These are phyloP conservation scores for Luperina testacea DNA, from an alignment of 2,888 invertebrate genomes.

Conservation along the genomic window DNA sequence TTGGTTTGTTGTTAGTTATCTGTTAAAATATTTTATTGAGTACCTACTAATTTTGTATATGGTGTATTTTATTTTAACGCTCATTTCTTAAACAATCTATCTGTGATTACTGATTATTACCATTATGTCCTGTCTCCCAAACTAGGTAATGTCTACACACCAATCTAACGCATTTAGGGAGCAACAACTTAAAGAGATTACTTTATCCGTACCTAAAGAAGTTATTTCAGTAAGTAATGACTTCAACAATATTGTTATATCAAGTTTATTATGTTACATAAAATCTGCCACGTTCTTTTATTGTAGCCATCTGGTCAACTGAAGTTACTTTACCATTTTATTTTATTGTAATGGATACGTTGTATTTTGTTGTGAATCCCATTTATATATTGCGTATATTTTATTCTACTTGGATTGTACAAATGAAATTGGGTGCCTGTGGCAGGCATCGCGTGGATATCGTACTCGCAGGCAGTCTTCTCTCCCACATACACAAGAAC, in stretches of 20 bases:
- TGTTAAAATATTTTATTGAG: not conserved
- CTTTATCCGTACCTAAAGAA: not conserved
- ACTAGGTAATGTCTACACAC: not conserved
- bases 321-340: conserved; percentile 21
- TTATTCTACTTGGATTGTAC: conserved; percentile 7
- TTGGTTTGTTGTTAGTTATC: not conserved
- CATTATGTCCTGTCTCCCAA: not conserved
- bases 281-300: conserved; percentile 26
- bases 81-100: not conserved
- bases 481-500: not conserved
- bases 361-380: not conserved
- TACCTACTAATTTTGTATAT: not conserved
- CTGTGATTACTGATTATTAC: not conserved
- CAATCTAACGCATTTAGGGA: not conserved
- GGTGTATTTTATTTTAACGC: not conserved
- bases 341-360: conserved; percentile 10
- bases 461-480: not conserved
- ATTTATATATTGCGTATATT: conserved; percentile 3
- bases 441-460: not conserved
- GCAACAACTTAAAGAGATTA: not conserved
- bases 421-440: not conserved
- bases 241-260: not conserved
- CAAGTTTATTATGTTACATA: conserved; percentile 33
- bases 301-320: conserved; percentile 33
- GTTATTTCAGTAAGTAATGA: not conserved